A percentile compares a stretch with the other conserved stretches of the same genome.
Conservation (phyloP, 2,888 invertebrate genomes). For the Gastracanthus pulcherrimus region DNA sequence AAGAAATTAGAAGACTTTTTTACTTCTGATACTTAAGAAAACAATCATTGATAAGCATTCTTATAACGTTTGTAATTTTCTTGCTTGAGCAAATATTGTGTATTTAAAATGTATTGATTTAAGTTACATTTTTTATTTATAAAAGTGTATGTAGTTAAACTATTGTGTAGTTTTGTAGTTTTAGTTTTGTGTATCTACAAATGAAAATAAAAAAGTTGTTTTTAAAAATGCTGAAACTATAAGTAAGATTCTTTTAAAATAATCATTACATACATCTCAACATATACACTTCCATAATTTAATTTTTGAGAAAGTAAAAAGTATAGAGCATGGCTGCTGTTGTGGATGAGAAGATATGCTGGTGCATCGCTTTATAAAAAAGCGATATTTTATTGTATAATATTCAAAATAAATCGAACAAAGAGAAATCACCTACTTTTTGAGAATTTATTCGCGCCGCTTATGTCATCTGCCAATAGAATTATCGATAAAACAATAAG, state of each 20-base stretch:
- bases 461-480: conserved; percentile 28
- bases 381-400: conserved; percentile 9
- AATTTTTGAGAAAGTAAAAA: not conserved
- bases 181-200: conserved; percentile 36
- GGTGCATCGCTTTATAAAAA: conserved; percentile 27
- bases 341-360: conserved; percentile 26
- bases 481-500: conserved; percentile 14
- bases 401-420: not conserved
- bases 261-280: not conserved
- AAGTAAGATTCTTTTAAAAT: not conserved
- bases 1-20: conserved; percentile 6
- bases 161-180: conserved; percentile 23
- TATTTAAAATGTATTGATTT: not conserved
- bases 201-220: conserved; percentile 27
- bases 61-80: conserved; percentile 6
- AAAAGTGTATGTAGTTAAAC: not conserved
- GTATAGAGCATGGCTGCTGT: conserved; percentile 49
- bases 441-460: not conserved
- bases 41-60: conserved; percentile 26
- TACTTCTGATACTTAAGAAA: not conserved
- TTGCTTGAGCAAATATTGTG: not conserved
- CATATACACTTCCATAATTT: not conserved
- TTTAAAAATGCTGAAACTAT: conserved; percentile 12
- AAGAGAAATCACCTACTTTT: conserved; percentile 6
- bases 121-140: not conserved